Percentiles rank a stretch among this genome's conserved stretches.
phyloP scores from a whole-genome alignment of 1,140 invertebrate genomes.

The Melipona quadrifasciata region DNA sequence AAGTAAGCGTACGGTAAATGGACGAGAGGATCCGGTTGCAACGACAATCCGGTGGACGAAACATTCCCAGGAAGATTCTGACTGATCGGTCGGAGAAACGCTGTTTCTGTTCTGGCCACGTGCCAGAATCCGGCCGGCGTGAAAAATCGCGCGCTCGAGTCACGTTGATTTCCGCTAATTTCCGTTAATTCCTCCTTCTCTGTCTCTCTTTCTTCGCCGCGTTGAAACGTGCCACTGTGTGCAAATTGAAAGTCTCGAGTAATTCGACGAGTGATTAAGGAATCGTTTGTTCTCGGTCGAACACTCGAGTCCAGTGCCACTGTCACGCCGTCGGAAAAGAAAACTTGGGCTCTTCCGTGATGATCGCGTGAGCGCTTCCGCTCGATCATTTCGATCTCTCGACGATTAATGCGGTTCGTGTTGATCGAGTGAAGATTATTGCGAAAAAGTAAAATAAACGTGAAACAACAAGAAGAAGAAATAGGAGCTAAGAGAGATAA shows the following conservation, averaged over 20 bases:
- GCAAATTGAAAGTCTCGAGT: neutral
- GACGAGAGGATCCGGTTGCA: neutral
- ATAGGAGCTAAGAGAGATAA: neutral
- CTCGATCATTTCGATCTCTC: neutral
- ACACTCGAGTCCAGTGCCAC: neutral
- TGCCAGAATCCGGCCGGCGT: conserved; percentile 14
- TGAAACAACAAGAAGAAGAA: neutral
- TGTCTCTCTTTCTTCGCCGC: neutral
- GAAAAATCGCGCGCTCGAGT: conserved; percentile 21
- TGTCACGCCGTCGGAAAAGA: neutral
- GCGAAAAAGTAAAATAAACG: neutral
- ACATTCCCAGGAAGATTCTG: conserved; percentile 13
- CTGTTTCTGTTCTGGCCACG: neutral
- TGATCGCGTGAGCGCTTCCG: neutral
- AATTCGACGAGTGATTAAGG: conserved; percentile 16
- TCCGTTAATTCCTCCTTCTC: neutral
- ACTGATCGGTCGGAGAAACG: conserved; percentile 14
- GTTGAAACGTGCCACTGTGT: neutral
- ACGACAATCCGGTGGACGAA: neutral
- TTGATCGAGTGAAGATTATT: neutral
- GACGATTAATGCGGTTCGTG: neutral
- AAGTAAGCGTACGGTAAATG: neutral
- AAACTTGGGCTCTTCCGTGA: neutral
- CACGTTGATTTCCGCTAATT: conserved; percentile 30
- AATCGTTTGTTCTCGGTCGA: neutral